Evolutionary conservation across 1,140 invertebrate species (phyloP).

Genomic region (Meloidogyne hapla): DNA sequence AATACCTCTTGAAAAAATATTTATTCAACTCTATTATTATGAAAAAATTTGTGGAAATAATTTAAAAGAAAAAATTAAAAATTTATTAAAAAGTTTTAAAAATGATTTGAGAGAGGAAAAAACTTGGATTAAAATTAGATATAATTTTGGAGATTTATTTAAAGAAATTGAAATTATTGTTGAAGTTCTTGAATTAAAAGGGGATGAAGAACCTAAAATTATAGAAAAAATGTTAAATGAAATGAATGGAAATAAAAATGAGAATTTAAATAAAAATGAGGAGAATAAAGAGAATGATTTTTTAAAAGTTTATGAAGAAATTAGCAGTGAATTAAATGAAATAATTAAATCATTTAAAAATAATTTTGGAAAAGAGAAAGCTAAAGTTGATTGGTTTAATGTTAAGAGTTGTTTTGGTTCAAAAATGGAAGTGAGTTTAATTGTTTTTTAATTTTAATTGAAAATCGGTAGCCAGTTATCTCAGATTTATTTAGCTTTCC

Average conservation of each 20-base stretch:
- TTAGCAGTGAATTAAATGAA: too few species aligned
- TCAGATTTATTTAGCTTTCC: too few species aligned
- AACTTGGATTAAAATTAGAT: neutral
- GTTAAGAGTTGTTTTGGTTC: neutral
- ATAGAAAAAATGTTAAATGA: neutral
- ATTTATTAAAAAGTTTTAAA: neutral
- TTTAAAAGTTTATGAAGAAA: neutral
- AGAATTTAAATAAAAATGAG: neutral
- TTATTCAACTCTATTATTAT: neutral
- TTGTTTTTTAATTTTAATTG: neutral
- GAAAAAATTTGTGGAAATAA: neutral
- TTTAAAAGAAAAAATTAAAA: neutral
- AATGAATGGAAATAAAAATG: slow-evolving; percentile 4
- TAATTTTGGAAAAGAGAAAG: too few species aligned
- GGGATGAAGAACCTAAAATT: too few species aligned
- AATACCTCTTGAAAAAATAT: neutral
- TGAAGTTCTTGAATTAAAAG: neutral
- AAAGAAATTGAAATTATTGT: neutral
- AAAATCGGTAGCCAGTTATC: too few species aligned
- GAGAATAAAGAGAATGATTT: slow-evolving; percentile 15
- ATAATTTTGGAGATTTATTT: neutral
- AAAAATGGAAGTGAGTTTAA: neutral
- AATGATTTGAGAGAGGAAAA: neutral
- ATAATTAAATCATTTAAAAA: neutral
- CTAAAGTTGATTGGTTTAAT: neutral